Percentiles rank a stretch among this genome's conserved stretches.
phyloP scores from a whole-genome alignment of 2,888 invertebrate species.

The Alloplasta piceator region DNA sequence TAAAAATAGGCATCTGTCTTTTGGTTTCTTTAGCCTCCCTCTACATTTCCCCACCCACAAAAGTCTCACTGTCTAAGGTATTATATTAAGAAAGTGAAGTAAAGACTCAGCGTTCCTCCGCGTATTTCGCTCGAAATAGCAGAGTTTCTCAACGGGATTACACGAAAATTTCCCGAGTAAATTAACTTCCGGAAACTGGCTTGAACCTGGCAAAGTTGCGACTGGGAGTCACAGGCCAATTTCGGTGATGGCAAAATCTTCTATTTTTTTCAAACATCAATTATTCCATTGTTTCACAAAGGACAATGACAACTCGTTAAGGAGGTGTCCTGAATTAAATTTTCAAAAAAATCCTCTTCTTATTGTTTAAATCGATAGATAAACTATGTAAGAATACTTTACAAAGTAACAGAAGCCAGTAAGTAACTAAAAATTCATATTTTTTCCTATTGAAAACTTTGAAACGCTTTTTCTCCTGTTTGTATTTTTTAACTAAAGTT shows the following conservation, averaged over 20 bases:
- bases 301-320: not conserved
- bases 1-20: not conserved
- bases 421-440: no score
- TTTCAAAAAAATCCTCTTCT: no score
- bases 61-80: not conserved
- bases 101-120: not conserved
- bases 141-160: slow-evolving; percentile 10
- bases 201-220: not conserved
- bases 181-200: slow-evolving; percentile 30
- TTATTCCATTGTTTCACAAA: not conserved
- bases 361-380: no score
- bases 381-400: no score
- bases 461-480: no score
- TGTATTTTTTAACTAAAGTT: no score
- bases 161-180: slow-evolving; percentile 37
- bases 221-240: not conserved
- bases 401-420: no score
- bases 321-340: no score
- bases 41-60: slow-evolving; percentile 3
- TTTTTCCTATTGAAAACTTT: no score
- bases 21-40: slow-evolving; percentile 40
- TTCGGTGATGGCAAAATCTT: not conserved
- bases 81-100: slow-evolving; percentile 6
- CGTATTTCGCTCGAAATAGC: not conserved
- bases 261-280: not conserved